These are phyloP conservation scores for Rhagonycha lutea DNA, from an alignment of 2,888 invertebrate species.

Conservation along the genomic window DNA sequence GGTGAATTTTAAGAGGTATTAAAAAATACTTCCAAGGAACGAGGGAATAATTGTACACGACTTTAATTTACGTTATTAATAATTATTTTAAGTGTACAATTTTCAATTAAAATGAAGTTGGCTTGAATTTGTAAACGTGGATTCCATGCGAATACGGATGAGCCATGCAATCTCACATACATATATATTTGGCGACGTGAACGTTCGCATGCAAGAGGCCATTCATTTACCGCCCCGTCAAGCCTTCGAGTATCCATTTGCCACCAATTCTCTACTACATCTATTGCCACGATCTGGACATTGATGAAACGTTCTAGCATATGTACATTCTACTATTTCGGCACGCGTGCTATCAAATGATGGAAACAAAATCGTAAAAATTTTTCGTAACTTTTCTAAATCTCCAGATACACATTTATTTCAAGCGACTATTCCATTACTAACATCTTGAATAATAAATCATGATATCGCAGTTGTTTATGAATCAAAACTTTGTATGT, in stretches of 20 bases:
- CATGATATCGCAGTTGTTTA: slow-evolving; percentile 41
- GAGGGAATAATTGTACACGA: slow-evolving; percentile 31
- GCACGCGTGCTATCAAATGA: slow-evolving; percentile 30
- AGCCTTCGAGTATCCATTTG: slow-evolving; percentile 42
- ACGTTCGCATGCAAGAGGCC: slow-evolving; percentile 37
- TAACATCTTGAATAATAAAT: slow-evolving; percentile 41
- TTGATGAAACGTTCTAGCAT: slow-evolving; percentile 37
- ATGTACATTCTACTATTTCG: slow-evolving; percentile 36
- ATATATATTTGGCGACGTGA: slow-evolving; percentile 35
- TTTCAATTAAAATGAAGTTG: slow-evolving; percentile 36
- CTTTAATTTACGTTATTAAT: slow-evolving; percentile 33
- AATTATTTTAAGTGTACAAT: slow-evolving; percentile 30
- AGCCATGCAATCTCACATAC: slow-evolving; percentile 33
- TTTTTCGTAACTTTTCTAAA: slow-evolving; percentile 15
- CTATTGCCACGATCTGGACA: slow-evolving; percentile 38
- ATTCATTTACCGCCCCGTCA: slow-evolving; percentile 39
- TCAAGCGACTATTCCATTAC: slow-evolving; percentile 41
- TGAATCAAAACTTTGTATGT: slow-evolving; percentile 30
- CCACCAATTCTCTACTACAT: slow-evolving; percentile 44
- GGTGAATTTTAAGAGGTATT: background rate
- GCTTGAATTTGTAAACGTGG: slow-evolving; percentile 38
- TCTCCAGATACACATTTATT: slow-evolving; percentile 44
- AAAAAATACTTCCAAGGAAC: background rate
- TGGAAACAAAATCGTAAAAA: slow-evolving; percentile 20
- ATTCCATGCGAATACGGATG: slow-evolving; percentile 38